These are phyloP conservation scores for Echiichthys vipera DNA, from an alignment of 2,797 vertebrate species.

Conservation along the genomic window DNA sequence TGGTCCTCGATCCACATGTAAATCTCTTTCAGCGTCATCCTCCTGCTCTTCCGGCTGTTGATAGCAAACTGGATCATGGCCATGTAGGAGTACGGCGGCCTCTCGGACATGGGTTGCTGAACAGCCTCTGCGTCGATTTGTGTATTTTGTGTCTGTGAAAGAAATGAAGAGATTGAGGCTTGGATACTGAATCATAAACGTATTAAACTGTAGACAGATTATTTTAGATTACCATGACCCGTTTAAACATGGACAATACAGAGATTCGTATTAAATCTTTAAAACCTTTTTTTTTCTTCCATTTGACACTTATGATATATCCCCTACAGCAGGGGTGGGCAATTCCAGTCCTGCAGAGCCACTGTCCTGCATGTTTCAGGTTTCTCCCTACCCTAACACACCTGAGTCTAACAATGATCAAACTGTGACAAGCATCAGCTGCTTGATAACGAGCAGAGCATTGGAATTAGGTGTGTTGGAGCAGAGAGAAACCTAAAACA, in stretches of 20 bases:
- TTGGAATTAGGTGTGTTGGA: too few species aligned
- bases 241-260: background rate
- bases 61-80: conserved; percentile 99
- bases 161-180: background rate
- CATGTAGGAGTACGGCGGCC: conserved; percentile 98
- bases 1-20: conserved; percentile 97
- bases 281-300: too few species aligned
- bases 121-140: background rate
- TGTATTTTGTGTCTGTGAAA: conserved; percentile 33
- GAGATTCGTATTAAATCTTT: background rate
- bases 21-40: conserved; percentile 97
- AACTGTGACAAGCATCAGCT: too few species aligned
- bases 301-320: too few species aligned
- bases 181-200: background rate
- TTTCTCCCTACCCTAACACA: too few species aligned
- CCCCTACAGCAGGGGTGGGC: too few species aligned
- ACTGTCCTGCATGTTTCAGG: too few species aligned
- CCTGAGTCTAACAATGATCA: too few species aligned
- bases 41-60: conserved; percentile 90
- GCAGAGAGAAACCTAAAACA: too few species aligned
- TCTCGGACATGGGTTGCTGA: conserved; percentile 80
- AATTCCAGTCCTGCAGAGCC: too few species aligned
- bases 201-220: background rate
- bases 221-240: background rate
- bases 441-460: too few species aligned